Percentiles rank a stretch among this genome's conserved stretches.
Conservation (phyloP, 2,888 invertebrate species). For the Trichopria drosophilae region DNA sequence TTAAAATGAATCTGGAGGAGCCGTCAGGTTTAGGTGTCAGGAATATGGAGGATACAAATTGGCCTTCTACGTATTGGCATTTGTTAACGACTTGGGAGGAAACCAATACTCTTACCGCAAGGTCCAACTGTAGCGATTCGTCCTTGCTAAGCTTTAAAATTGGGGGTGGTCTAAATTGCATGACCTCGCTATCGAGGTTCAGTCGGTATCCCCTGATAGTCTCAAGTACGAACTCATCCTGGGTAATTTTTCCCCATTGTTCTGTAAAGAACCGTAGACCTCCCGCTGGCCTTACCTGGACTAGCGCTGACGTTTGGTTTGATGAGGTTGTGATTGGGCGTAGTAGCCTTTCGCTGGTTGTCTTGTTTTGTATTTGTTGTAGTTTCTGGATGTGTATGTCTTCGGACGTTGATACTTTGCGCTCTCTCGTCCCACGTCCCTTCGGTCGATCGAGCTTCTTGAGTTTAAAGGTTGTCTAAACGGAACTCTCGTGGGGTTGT, state of each 20-base stretch:
- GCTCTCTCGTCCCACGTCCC: neutral
- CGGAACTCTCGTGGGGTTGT: neutral
- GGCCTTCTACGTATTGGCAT: neutral
- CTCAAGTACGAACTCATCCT: neutral
- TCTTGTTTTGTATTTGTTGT: too few species aligned
- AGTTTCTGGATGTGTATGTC: neutral
- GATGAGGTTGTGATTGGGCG: too few species aligned
- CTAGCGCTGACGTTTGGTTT: too few species aligned
- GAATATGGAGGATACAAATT: neutral
- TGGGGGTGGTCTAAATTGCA: neutral
- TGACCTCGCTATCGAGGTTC: too few species aligned
- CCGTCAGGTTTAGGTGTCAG: slow-evolving; percentile 1
- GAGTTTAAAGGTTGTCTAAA: neutral
- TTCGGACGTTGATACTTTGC: neutral
- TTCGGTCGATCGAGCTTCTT: neutral
- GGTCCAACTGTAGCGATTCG: neutral
- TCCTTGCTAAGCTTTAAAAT: neutral
- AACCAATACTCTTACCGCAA: too few species aligned
- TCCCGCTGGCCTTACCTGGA: too few species aligned
- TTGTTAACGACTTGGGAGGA: too few species aligned
- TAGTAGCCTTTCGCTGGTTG: too few species aligned
- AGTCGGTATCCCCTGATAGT: neutral
- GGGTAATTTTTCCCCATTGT: neutral
- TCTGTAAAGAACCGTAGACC: too few species aligned
- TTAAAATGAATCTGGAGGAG: too few species aligned